Conservation (phyloP, 2,113 vertebrate species). For the Odobenus rosmarus region DNA sequence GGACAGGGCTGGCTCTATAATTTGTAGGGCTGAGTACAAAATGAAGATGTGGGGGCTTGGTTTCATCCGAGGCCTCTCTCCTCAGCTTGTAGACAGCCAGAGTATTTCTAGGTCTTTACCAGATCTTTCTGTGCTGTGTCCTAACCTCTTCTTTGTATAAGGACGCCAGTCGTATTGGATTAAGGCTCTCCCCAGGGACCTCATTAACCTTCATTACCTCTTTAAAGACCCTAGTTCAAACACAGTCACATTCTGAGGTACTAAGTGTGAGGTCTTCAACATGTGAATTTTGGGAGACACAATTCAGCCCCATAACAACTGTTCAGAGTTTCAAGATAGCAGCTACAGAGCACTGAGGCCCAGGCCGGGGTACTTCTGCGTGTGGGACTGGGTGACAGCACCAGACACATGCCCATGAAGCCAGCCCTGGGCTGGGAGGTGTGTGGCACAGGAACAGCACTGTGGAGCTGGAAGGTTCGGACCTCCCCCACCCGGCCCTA, state of each 20-base stretch:
- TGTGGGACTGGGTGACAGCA: fast-evolving
- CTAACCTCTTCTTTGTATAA: background rate
- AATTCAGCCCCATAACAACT: background rate
- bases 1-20: background rate
- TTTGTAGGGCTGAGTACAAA: background rate
- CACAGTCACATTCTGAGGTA: background rate
- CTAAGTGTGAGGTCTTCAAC: background rate
- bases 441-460: fast-evolving
- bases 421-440: background rate
- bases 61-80: background rate
- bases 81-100: background rate
- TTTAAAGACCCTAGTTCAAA: background rate
- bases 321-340: background rate
- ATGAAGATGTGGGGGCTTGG: background rate
- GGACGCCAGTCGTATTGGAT: background rate
- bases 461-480: background rate
- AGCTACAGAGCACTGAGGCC: background rate
- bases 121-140: background rate
- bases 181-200: background rate
- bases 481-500: background rate
- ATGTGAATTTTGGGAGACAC: background rate
- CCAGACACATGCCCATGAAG: background rate
- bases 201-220: background rate
- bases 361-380: background rate
- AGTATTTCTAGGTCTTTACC: background rate